A percentile compares a stretch with the other conserved stretches of the same genome.
These are phyloP conservation scores for Bryconaethiops microstoma DNA, from an alignment of 2,797 vertebrate species.

Conservation along the genomic window DNA sequence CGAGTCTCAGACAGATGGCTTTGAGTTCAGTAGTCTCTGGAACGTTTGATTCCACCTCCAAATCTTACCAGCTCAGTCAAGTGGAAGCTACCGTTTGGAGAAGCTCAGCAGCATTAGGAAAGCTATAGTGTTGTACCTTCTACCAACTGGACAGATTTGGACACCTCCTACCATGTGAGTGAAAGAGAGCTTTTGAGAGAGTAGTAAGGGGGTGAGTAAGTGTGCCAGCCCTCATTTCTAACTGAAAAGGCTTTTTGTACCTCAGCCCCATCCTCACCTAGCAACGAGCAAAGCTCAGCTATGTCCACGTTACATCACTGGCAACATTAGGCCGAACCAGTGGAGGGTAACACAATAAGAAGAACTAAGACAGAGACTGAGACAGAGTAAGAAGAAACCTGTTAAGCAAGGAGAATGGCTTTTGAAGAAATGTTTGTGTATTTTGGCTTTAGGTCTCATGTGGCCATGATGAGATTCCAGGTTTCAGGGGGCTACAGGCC, in stretches of 20 bases:
- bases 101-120: slow-evolving; percentile 11
- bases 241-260: slow-evolving; percentile 71
- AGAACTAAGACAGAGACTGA: no score
- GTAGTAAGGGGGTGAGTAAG: slow-evolving; percentile 17
- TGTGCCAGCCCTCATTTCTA: slow-evolving; percentile 20
- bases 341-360: background rate
- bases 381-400: no score
- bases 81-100: slow-evolving; percentile 20
- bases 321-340: background rate
- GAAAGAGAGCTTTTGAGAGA: slow-evolving; percentile 54
- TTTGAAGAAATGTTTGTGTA: background rate
- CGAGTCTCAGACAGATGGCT: background rate
- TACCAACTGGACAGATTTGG: slow-evolving; percentile 28
- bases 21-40: slow-evolving; percentile 41
- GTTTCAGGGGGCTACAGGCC: no score
- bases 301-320: slow-evolving; percentile 33
- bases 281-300: slow-evolving; percentile 39
- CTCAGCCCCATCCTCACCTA: slow-evolving; percentile 32
- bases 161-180: slow-evolving; percentile 46
- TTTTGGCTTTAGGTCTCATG: no score
- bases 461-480: no score
- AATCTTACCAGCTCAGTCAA: slow-evolving; percentile 30
- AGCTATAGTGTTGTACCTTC: slow-evolving; percentile 26
- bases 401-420: background rate
- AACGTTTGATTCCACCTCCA: slow-evolving; percentile 28